Evolutionary conservation across 2,113 vertebrate species (phyloP), one percentile per base, ranked within the genome.

Genomic region (Neogale vison): DNA sequence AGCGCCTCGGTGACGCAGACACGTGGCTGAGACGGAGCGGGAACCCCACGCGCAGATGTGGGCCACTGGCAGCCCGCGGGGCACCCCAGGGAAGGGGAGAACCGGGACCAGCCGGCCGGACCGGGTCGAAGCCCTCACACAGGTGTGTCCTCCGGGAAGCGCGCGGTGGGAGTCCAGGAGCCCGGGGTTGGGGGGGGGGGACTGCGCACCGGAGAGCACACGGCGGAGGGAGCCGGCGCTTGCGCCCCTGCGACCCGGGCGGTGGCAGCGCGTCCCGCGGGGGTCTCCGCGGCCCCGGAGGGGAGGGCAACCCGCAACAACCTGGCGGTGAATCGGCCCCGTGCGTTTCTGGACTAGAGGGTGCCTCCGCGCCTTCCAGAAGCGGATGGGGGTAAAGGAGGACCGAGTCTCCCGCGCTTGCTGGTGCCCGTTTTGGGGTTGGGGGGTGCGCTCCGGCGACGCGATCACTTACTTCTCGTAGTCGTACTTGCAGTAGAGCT

Each of bases 401-500:
- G 21, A 13, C 11, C 6, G 14, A n/a, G 29, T 34, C 29, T 4
- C 72, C 5, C 2, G 31, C 1, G 50, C 90, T 4, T 15, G 21
- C 72, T 0, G 42, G 13, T 4, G 55, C 52, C 36, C 0, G 47
- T 0, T 69, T 1, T 79, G 59, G 34, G 90, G 59, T 55, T 5
- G 90, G 52, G 23, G 90, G 45, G 15, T 1, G 24, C 85, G 80
- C 67, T 8, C 11, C 8, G 8, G n/a, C 2, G 36, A 50, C 76
- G 77, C 71, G 4, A 71, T 15, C 82, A 99, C 99, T 99, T 98
- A 99, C 99, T 99, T 99, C 63, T 99, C 99, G 0, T 99, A 99
- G 98, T 99, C 99, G 45, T 98, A 98, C 94, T 99, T 99, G 99
- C 99, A 99, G 99, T 99, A 99, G 82, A 99, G 99, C 97, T 99